Conservation (phyloP, 35 echinoderm and acorn worm species). For the Patiria miniata region DNA sequence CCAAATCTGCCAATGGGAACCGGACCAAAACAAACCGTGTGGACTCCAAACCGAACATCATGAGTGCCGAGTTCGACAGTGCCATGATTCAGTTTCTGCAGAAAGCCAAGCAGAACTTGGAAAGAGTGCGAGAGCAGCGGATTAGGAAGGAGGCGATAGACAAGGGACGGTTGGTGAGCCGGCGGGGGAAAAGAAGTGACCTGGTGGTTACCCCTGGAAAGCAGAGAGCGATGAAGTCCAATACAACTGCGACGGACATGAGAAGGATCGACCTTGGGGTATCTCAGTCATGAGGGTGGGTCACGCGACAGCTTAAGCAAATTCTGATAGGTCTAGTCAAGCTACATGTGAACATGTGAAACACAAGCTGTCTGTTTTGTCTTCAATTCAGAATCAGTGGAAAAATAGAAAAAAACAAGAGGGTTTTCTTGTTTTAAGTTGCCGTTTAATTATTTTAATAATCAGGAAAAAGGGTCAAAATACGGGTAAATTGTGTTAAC, state of each 20-base stretch:
- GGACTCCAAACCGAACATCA: not conserved
- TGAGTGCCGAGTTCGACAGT: not conserved
- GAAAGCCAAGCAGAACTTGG: conserved; percentile 2
- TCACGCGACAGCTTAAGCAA: no score
- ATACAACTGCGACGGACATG: not conserved
- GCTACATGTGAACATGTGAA: no score
- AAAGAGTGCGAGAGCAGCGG: not conserved
- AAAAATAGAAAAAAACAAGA: no score
- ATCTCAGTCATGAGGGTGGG: not conserved
- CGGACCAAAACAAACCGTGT: not conserved
- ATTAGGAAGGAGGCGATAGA: not conserved
- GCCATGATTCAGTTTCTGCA: not conserved
- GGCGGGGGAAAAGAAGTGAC: not conserved
- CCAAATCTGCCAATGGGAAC: not conserved
- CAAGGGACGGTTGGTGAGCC: not conserved
- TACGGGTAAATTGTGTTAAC: no score
- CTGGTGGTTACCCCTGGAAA: not conserved
- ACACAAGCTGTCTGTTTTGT: no score
- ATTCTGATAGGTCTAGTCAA: no score
- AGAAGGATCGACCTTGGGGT: not conserved
- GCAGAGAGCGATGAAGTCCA: not conserved
- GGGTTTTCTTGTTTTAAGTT: no score
- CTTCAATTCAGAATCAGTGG: no score
- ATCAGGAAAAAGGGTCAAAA: no score
- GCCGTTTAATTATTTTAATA: no score